Percentiles rank a stretch among this genome's conserved stretches.
These are phyloP conservation scores for Argopecten irradians DNA, from an alignment of 1,140 invertebrate genomes.

Conservation along the genomic window DNA sequence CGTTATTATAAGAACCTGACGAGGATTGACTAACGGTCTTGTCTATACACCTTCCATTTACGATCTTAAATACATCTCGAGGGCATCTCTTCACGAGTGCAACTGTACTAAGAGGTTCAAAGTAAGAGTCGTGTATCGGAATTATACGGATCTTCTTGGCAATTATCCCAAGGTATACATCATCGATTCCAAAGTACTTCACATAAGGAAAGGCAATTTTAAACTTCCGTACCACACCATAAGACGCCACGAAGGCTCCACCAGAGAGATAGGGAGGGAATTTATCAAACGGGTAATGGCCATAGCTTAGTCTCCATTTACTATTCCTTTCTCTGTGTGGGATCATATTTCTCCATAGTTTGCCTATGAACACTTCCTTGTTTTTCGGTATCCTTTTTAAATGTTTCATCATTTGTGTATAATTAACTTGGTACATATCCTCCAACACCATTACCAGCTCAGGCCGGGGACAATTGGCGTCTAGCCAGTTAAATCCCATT, in stretches of 20 bases:
- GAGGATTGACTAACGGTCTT: neutral
- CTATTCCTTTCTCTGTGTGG: neutral
- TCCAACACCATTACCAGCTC: constrained; percentile 32
- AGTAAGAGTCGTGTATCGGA: neutral
- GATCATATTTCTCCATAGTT: neutral
- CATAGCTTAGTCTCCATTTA: constrained; percentile 37
- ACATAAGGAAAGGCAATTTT: constrained; percentile 38
- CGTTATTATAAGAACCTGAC: neutral
- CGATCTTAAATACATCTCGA: neutral
- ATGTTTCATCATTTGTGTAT: constrained; percentile 1
- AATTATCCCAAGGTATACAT: constrained; percentile 38
- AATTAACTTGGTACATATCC: constrained; percentile 40
- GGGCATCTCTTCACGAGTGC: neutral
- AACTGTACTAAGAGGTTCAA: neutral
- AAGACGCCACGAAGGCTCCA: constrained; percentile 25
- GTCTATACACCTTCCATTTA: neutral
- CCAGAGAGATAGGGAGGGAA: constrained; percentile 37
- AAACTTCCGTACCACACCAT: constrained; percentile 25
- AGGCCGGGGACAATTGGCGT: constrained; percentile 19
- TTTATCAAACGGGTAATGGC: constrained; percentile 38
- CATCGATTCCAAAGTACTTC: constrained; percentile 25
- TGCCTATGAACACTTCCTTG: constrained; percentile 34
- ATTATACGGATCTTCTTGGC: constrained; percentile 32
- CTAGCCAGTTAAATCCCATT: constrained; percentile 43
- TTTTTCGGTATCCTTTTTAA: neutral